A percentile compares a stretch with the other conserved stretches of the same genome.
These are phyloP conservation scores for Lithophane leautieri DNA, from an alignment of 2,888 invertebrate species.

Conservation along the genomic window DNA sequence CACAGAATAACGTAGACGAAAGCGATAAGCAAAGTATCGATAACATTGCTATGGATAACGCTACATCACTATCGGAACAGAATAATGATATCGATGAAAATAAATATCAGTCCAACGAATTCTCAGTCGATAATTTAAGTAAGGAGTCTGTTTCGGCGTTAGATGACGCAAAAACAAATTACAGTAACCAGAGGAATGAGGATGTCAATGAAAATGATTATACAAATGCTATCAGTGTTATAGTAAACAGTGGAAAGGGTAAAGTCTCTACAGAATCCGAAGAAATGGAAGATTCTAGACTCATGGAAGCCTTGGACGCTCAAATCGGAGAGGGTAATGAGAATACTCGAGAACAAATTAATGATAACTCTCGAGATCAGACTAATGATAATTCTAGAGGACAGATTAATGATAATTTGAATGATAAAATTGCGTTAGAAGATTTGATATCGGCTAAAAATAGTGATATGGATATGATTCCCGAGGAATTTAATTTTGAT, in stretches of 20 bases:
- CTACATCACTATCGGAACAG: constrained; percentile 14
- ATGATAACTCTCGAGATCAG: background rate
- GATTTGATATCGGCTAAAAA: constrained; percentile 32
- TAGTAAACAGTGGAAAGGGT: background rate
- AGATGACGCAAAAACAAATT: background rate
- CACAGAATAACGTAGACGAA: constrained; percentile 2
- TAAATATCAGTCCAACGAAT: constrained; percentile 15
- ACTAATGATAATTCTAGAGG: background rate
- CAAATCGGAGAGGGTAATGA: constrained; percentile 37
- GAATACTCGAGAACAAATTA: background rate
- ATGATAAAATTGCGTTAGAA: constrained; percentile 25
- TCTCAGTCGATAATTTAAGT: constrained; percentile 25
- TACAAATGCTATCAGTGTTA: constrained; percentile 36
- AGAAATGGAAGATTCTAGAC: constrained; percentile 28
- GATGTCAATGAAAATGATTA: constrained; percentile 6
- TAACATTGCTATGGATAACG: constrained; percentile 24
- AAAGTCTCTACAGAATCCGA: constrained; percentile 19
- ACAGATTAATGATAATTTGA: background rate
- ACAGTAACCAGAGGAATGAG: background rate
- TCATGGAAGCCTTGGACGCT: constrained; percentile 49
- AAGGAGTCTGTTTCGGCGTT: constrained; percentile 18
- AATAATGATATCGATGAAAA: constrained; percentile 10
- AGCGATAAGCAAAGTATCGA: constrained; percentile 6
- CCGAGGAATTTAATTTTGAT: constrained; percentile 46
- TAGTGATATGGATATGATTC: constrained; percentile 4